Evolutionary conservation across 2,888 invertebrate species (phyloP), one percentile per base, ranked within the genome.

Genomic region (Syrista parreyssii): DNA sequence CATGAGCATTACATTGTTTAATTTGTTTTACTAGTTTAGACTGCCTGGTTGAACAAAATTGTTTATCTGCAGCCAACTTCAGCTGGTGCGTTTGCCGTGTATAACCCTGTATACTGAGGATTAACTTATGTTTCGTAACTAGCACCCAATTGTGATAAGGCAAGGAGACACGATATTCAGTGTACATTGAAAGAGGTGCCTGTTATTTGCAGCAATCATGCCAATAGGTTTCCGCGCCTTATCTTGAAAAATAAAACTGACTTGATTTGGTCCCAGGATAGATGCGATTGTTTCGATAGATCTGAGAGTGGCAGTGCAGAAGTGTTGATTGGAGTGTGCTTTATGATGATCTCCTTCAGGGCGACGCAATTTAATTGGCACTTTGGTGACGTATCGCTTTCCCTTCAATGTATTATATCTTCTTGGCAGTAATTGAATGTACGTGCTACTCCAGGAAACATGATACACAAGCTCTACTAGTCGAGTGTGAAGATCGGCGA

Each of bases 71-170:
- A 3, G 35, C 35, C 11, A 35, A 35, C 35, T 35, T 35, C 11
- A 11, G 1, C 1, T 35, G 35, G 11, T 35, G 35, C 11, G 11
- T 11, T 35, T 35, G 1, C 35, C 35, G 11, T 2, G 11, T 11
- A 35, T 35, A 35, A 2, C 0, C 35, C 11, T 35, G 35, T 35
- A 68, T 15, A 68, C 15, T 68, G 11, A 87, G 88, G 68, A 87
- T 88, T 6, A 89, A 78, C 76, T 89, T 88, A 79, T 89, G 88
- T 4, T 80, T 35, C 55, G 75, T 78, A 0, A 86, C 89, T 6
- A 87, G 82, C 1, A 85, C 86, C 84, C 84, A 89, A 75, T 89
- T 87, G 79, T 89, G 86, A 77, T 90, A 88, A 4, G 88, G 84
- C n/a, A 88, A 73, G 0, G 30, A 73, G 0, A 87, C 81, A 34